Evolutionary conservation across 1,140 invertebrate genomes (phyloP), one percentile per base, ranked within the genome.

Genomic region (Heterodera carotae): DNA sequence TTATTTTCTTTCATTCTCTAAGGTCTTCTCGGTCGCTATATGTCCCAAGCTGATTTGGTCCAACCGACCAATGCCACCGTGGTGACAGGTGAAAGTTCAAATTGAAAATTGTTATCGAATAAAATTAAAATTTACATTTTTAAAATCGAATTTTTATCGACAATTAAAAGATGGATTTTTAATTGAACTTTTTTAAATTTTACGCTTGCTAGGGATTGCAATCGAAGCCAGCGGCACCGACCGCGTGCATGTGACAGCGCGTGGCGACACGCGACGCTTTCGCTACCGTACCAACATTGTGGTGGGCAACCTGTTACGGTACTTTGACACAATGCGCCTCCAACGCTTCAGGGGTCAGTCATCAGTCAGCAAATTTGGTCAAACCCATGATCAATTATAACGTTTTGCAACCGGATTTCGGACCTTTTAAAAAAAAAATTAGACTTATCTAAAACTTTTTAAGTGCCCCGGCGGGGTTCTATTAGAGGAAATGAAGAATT

Each of bases 151-250:
- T n/a, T n/a, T n/a, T n/a, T n/a, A n/a, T n/a, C n/a, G n/a, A n/a
- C n/a, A n/a, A n/a, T n/a, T n/a, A n/a, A n/a, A n/a, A n/a, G n/a
- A n/a, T n/a, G n/a, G n/a, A n/a, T n/a, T n/a, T n/a, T n/a, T n/a
- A n/a, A n/a, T n/a, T n/a, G n/a, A n/a, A n/a, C 12, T 64, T 64
- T 7, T 64, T 31, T 31, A 64, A 64, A 8, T 34, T 31, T 34
- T 64, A 8, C 12, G 7, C 7, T 5, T 27, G n/a, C 27, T 68
- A 33, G 74, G 75, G 60, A 77, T 86, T 33, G 86, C 85, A 1
- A 68, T 86, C n/a, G 85, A 86, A 80, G 86, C 84, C 18, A 84
- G 80, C 22, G 86, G 85, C 69, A 88, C 85, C 36, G 85, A 86
- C 36, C 76, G 85, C 39, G 85, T 86, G 43, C 82, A 85, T 59